Conservation (phyloP, 1,140 invertebrate genomes). For the Conus betulinus region DNA sequence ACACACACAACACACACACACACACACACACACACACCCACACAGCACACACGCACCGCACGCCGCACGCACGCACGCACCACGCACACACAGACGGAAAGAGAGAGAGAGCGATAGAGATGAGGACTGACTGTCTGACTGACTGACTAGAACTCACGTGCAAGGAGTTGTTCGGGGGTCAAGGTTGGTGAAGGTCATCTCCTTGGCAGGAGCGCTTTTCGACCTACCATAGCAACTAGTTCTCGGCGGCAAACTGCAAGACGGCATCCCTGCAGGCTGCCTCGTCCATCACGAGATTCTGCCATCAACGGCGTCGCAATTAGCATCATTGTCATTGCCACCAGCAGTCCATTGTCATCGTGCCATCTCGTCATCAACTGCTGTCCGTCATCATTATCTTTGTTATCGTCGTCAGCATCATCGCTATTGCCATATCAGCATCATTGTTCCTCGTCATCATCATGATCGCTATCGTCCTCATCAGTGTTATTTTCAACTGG, state of each 20-base stretch:
- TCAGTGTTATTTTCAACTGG: too few species aligned
- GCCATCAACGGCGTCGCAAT: neutral
- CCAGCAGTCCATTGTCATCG: too few species aligned
- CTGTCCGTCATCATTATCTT: too few species aligned
- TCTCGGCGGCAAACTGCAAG: conserved; percentile 73
- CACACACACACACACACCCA: neutral
- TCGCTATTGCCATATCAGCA: neutral
- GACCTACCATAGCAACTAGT: conserved; percentile 80
- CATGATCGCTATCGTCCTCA: neutral
- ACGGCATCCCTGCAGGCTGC: conserved; percentile 77
- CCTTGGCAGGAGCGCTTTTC: conserved; percentile 75
- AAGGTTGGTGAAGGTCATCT: conserved; percentile 77
- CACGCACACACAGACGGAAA: neutral
- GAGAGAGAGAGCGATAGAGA: too few species aligned
- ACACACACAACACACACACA: too few species aligned
- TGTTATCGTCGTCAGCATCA: too few species aligned
- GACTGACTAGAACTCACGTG: conserved; percentile 74
- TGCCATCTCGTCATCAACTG: too few species aligned
- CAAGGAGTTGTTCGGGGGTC: conserved; percentile 77
- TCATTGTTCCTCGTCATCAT: neutral
- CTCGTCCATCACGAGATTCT: conserved; percentile 72
- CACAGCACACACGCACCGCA: too few species aligned
- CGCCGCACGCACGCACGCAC: neutral
- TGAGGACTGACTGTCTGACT: too few species aligned
- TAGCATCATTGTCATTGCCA: neutral